Evolutionary conservation across 2,113 vertebrate genomes (phyloP).

Genomic region (Athene noctua): DNA sequence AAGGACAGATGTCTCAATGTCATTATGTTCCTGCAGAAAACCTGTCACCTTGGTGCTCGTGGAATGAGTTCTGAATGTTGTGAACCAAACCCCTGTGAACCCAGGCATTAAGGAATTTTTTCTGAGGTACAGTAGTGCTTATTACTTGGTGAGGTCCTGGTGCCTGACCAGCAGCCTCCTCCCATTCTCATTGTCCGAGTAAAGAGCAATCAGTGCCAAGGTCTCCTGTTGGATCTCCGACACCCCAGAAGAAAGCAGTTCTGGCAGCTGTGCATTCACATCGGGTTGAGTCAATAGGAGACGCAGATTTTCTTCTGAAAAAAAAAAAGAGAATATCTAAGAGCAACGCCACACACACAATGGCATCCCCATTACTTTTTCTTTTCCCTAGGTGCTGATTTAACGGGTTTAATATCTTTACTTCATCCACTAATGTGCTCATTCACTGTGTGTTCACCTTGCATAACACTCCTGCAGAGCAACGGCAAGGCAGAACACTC

Average conservation of each 20-base stretch:
- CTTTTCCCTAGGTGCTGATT: not conserved
- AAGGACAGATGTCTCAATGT: not conserved
- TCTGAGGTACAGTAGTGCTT: not conserved
- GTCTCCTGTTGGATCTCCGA: constrained; percentile 67
- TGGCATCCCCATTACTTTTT: not conserved
- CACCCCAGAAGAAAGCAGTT: constrained; percentile 67
- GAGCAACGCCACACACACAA: rapidly evolving
- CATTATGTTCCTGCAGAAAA: not conserved
- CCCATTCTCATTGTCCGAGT: constrained; percentile 64
- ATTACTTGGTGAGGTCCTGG: constrained; percentile 78
- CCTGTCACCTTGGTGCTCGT: not conserved
- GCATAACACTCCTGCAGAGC: not conserved
- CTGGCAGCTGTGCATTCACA: constrained; percentile 64
- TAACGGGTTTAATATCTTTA: not conserved
- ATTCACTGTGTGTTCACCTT: not conserved
- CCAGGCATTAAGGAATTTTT: not conserved
- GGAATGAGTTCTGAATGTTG: not conserved
- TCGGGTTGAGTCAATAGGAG: constrained; percentile 70
- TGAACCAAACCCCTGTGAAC: not conserved
- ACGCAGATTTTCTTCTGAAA: constrained; percentile 86
- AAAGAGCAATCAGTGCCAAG: constrained; percentile 76
- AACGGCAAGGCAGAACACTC: not conserved
- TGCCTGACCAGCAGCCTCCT: constrained; percentile 72
- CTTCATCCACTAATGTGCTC: not conserved
- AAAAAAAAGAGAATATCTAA: not conserved